Evolutionary conservation across 2,797 vertebrate species (phyloP).

Genomic region (Sciurus carolinensis): DNA sequence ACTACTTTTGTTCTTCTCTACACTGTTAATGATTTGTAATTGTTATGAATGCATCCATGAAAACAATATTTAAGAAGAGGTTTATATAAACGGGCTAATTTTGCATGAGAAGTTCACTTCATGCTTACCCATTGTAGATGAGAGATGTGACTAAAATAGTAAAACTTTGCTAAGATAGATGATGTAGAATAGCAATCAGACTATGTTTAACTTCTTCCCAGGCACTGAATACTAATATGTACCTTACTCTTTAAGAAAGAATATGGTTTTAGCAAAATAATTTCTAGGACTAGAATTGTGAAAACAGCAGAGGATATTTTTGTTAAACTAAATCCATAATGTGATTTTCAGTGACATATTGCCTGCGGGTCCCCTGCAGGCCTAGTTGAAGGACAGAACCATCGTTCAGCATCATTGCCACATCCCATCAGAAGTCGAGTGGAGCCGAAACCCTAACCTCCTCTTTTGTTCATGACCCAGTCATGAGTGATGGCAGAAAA

Average conservation of each 20-base stretch:
- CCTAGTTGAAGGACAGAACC: background rate
- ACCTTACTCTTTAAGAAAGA: slow-evolving; percentile 3
- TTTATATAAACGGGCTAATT: slow-evolving; percentile 79
- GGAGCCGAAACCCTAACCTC: background rate
- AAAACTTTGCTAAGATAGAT: slow-evolving; percentile 67
- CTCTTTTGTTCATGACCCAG: background rate
- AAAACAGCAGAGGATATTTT: slow-evolving; percentile 67
- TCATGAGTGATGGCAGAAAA: too few species aligned
- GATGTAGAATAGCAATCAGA: slow-evolving; percentile 68
- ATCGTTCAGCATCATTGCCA: slow-evolving; percentile 24
- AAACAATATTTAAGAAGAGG: slow-evolving; percentile 79
- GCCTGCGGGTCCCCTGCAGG: background rate
- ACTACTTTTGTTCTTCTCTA: slow-evolving; percentile 67
- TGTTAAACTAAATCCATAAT: slow-evolving; percentile 54
- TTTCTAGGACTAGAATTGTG: slow-evolving; percentile 66
- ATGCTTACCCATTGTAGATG: slow-evolving; percentile 45
- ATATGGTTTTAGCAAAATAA: slow-evolving; percentile 34
- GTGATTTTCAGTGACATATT: slow-evolving; percentile 23
- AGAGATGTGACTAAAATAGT: slow-evolving; percentile 76
- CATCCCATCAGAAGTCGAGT: background rate
- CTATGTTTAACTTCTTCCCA: slow-evolving; percentile 71
- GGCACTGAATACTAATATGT: slow-evolving; percentile 63
- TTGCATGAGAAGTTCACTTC: slow-evolving; percentile 75
- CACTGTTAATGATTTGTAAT: slow-evolving; percentile 79
- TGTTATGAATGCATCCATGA: slow-evolving; percentile 68